These are phyloP conservation scores for Crocuta crocuta DNA, from an alignment of 2,113 vertebrate species.

Conservation along the genomic window DNA sequence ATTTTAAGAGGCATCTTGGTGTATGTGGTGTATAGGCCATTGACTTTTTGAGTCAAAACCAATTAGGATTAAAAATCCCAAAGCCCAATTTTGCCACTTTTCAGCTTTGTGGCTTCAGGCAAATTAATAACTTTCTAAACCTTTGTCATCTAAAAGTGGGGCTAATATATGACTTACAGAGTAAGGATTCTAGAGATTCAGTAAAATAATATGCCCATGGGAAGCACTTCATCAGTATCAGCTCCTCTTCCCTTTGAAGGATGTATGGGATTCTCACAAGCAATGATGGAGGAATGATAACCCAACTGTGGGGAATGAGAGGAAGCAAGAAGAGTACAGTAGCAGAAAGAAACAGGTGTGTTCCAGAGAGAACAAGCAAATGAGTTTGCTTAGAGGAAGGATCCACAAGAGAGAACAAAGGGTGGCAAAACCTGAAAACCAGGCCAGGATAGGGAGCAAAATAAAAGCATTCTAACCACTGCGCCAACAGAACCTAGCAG, in stretches of 20 bases:
- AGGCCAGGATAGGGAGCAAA: slow-evolving; percentile 31
- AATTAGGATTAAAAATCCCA: slow-evolving; percentile 18
- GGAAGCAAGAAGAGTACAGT: slow-evolving; percentile 38
- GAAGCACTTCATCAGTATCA: neutral
- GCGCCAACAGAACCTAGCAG: slow-evolving; percentile 43
- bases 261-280: slow-evolving; percentile 50
- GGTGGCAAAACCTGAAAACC: slow-evolving; percentile 24
- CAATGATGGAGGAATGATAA: slow-evolving; percentile 24
- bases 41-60: neutral
- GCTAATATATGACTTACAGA: neutral
- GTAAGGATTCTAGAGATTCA: neutral
- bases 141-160: slow-evolving; percentile 25
- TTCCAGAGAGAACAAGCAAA: slow-evolving; percentile 36
- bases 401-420: neutral
- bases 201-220: neutral
- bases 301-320: slow-evolving; percentile 25
- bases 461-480: slow-evolving; percentile 49
- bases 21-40: neutral
- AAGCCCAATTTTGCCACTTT: slow-evolving; percentile 12
- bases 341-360: slow-evolving; percentile 15
- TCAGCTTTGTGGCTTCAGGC: neutral
- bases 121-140: slow-evolving; percentile 48
- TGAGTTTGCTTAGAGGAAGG: slow-evolving; percentile 17
- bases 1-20: slow-evolving; percentile 43
- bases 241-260: slow-evolving; percentile 50